Evolutionary conservation across 2,888 invertebrate species (phyloP), one percentile per base, ranked within the genome.

Genomic region (Melanophora roralis): DNA sequence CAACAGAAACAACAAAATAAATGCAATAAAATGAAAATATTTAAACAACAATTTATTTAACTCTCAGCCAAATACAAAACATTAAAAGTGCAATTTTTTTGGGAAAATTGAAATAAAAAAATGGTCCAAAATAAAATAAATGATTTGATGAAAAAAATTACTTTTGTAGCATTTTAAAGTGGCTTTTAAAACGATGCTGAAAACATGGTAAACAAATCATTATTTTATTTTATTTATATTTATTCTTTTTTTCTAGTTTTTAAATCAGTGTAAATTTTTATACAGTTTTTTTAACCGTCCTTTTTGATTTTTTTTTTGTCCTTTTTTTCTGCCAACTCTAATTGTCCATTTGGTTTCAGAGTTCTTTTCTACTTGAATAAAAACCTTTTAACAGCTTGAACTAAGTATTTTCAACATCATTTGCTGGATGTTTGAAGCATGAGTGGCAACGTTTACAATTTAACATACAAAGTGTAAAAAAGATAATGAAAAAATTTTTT

Each of bases 71-170:
- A 59, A 14, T 53, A 12, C 9, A 34, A 16, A 57, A 45, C 14
- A 43, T 27, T 5, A 55, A 36, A 57, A 68, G 23, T 51, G 16
- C 32, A 72, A 49, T 59, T 43, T 62, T 14, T 62, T 43, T 43
- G 32, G 45, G 45, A 32, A 53, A 60, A 60, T 55, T 38, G 53
- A 45, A 68, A 72, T 36, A 38, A 75, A 43, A 75, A 68, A 74
- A 59, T 60, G 59, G n/a, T 74, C 2, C 32, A 23, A 57, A 55
- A 40, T 60, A 55, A 64, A 34, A 69, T 43, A 32, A 75, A 75
- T 47, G 32, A 12, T 62, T 68, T 34, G 36, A 51, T 34, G 36
- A 12, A 14, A 38, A n/a, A 40, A 47, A 69, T 36, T 36, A 38
- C 57, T 55, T 45, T 40, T 14, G 14, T 11, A 14, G 36, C 45